These are phyloP conservation scores for Aphis gossypii DNA, from an alignment of 1,140 invertebrate species.

Conservation along the genomic window DNA sequence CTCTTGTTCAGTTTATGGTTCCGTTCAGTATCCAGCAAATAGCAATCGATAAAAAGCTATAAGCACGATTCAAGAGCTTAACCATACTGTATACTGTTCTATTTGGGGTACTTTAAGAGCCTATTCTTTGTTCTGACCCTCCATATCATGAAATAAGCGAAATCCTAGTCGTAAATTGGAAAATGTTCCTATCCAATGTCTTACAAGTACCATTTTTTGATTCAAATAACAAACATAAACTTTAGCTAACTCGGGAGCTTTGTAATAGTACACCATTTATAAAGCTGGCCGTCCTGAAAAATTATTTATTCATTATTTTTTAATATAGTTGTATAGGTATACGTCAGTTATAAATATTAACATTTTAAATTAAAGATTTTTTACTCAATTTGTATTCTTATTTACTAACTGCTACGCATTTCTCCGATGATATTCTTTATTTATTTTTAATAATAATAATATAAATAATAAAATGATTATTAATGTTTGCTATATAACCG, in stretches of 20 bases:
- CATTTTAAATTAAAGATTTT: background rate
- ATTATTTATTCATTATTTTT: conserved; percentile 8
- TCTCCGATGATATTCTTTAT: background rate
- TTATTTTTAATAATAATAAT: background rate
- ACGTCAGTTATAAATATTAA: background rate
- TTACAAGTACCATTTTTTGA: background rate
- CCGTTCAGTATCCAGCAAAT: background rate
- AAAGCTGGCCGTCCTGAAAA: background rate
- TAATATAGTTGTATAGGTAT: background rate
- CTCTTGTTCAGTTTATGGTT: background rate
- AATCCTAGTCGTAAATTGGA: conserved; percentile 42
- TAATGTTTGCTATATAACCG: background rate
- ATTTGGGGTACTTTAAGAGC: conserved; percentile 37
- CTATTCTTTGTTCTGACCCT: conserved; percentile 42
- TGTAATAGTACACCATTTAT: background rate
- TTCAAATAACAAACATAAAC: conserved; percentile 4
- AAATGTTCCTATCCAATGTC: background rate
- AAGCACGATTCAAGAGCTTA: conserved; percentile 32
- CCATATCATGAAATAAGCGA: background rate
- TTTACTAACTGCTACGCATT: background rate
- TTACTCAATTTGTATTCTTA: background rate
- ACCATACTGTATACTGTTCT: background rate
- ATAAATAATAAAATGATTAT: background rate
- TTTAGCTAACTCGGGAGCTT: background rate
- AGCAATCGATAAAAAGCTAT: conserved; percentile 46